phyloP scores from a whole-genome alignment of 2,113 vertebrate genomes.

The Gnathonemus echidnorhynchus region DNA sequence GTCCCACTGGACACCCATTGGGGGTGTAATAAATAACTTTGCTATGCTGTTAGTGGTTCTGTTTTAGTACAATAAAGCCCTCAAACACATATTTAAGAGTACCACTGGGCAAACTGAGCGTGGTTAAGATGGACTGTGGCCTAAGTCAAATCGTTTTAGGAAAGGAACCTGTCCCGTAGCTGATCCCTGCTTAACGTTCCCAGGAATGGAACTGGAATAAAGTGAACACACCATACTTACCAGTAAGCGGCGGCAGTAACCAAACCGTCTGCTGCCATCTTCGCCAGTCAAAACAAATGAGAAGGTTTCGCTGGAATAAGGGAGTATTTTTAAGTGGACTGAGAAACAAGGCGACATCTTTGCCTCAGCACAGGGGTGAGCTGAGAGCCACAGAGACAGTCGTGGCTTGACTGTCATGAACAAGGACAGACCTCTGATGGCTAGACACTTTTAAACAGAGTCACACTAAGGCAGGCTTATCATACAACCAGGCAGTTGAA shows the following conservation, averaged over 20 bases:
- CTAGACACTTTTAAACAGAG: background rate
- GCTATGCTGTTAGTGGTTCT: background rate
- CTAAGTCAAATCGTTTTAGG: background rate
- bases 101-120: background rate
- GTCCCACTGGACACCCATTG: background rate
- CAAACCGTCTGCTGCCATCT: slow-evolving; percentile 81
- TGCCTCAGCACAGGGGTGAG: background rate
- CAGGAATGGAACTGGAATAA: slow-evolving; percentile 35
- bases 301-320: slow-evolving; percentile 74
- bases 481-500: background rate
- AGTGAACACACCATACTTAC: slow-evolving; percentile 63
- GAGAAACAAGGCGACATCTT: background rate
- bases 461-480: background rate
- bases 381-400: background rate
- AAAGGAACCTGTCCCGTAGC: background rate
- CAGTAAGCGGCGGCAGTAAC: slow-evolving; percentile 85
- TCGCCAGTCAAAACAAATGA: slow-evolving; percentile 86
- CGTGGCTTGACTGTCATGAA: background rate
- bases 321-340: background rate
- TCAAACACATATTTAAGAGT: background rate
- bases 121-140: background rate
- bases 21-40: background rate
- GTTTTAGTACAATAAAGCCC: background rate
- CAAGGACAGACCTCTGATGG: background rate
- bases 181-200: background rate